A percentile compares a stretch with the other conserved stretches of the same genome.
Evolutionary conservation across 2,113 vertebrate genomes (phyloP).

Genomic region (Furnarius figulus): DNA sequence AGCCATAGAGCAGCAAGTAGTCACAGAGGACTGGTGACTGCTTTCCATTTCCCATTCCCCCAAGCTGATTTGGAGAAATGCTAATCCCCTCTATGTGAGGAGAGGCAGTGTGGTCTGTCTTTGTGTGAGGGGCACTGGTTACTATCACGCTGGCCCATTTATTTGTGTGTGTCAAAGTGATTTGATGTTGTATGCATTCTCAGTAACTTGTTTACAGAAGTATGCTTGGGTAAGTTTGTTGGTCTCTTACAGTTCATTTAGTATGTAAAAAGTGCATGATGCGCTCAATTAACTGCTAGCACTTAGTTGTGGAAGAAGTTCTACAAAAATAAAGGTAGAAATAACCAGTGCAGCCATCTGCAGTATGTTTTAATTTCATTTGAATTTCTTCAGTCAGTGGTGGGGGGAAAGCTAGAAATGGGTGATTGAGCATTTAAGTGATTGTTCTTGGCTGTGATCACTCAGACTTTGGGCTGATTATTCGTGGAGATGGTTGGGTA

Average conservation of each 20-base stretch:
- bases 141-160: neutral
- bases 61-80: neutral
- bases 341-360: neutral
- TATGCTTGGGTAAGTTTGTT: neutral
- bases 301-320: neutral
- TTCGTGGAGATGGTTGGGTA: neutral
- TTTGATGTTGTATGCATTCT: neutral
- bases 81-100: neutral
- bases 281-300: neutral
- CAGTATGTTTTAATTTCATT: neutral
- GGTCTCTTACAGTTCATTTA: neutral
- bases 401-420: neutral
- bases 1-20: neutral
- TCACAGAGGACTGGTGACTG: neutral
- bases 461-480: neutral
- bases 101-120: neutral
- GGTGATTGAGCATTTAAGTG: neutral
- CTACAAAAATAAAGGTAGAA: neutral
- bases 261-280: neutral
- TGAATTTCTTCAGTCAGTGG: neutral
- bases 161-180: neutral
- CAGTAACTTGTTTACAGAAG: neutral
- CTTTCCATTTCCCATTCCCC: neutral
- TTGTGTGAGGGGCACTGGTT: neutral
- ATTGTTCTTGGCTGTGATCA: neutral